Conservation (phyloP, 2,113 vertebrate species). For the Hyaena hyaena region DNA sequence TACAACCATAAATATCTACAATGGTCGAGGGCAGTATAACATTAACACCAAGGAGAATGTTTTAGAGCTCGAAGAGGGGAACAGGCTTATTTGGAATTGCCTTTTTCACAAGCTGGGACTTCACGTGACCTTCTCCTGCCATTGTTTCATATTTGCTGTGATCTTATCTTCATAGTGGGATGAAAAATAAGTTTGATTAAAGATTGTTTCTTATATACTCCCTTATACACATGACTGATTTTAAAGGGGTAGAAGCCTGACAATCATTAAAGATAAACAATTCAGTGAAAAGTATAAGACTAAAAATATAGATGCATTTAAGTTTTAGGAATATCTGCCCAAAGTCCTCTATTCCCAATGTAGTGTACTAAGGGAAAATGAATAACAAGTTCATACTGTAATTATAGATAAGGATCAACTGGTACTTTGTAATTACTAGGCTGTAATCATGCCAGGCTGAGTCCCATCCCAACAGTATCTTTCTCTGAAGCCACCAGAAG, state of each 20-base stretch:
- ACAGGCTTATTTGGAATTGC: not conserved
- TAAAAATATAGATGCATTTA: not conserved
- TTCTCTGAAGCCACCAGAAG: not conserved
- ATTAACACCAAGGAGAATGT: not conserved
- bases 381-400: not conserved
- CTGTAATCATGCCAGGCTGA: not conserved
- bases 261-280: not conserved
- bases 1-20: not conserved
- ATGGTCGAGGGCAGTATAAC: not conserved
- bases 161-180: not conserved
- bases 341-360: not conserved
- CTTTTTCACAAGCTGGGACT: not conserved
- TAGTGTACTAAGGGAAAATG: not conserved
- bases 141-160: not conserved
- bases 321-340: not conserved
- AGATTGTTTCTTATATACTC: not conserved
- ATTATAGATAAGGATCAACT: not conserved
- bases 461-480: not conserved
- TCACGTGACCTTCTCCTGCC: not conserved
- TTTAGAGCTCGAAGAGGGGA: not conserved
- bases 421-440: conserved; percentile 34
- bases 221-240: not conserved
- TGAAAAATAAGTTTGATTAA: not conserved
- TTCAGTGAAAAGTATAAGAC: not conserved
- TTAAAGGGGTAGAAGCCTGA: not conserved